These are phyloP conservation scores for Papilio glaucus DNA, from an alignment of 1,140 invertebrate genomes.

Conservation along the genomic window DNA sequence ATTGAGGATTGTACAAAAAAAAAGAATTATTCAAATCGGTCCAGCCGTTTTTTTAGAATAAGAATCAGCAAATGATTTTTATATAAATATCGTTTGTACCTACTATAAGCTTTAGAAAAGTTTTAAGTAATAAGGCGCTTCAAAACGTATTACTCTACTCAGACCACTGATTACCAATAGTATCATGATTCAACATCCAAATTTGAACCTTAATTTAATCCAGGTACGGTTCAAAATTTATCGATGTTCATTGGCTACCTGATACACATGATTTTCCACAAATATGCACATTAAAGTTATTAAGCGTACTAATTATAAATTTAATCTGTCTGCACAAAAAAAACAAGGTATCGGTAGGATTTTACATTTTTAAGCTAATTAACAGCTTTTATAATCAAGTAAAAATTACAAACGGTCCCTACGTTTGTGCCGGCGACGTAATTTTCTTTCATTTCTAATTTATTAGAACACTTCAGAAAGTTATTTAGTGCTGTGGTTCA, in stretches of 20 bases:
- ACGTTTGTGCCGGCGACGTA: background rate
- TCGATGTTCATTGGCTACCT: background rate
- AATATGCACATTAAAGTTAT: conserved; percentile 53
- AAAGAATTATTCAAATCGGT: too few species aligned
- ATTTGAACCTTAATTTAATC: background rate
- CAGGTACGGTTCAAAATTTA: background rate
- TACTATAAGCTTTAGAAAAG: background rate
- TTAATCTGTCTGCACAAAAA: conserved; percentile 39
- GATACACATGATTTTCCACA: conserved; percentile 45
- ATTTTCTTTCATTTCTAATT: conserved; percentile 13
- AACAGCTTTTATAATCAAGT: conserved; percentile 11
- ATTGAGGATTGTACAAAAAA: too few species aligned
- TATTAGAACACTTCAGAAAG: background rate
- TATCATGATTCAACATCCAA: background rate
- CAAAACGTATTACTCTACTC: conserved; percentile 11
- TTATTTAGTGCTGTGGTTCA: background rate
- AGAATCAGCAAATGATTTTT: background rate
- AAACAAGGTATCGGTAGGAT: conserved; percentile 33
- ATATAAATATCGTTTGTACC: background rate
- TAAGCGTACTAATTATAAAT: conserved; percentile 46
- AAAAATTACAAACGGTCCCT: background rate
- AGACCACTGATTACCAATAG: background rate
- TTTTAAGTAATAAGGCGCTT: background rate
- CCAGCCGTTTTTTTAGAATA: background rate
- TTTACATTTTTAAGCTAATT: conserved; percentile 4